Conservation (phyloP, 2,888 invertebrate species). For the Crossocerus cetratus region DNA sequence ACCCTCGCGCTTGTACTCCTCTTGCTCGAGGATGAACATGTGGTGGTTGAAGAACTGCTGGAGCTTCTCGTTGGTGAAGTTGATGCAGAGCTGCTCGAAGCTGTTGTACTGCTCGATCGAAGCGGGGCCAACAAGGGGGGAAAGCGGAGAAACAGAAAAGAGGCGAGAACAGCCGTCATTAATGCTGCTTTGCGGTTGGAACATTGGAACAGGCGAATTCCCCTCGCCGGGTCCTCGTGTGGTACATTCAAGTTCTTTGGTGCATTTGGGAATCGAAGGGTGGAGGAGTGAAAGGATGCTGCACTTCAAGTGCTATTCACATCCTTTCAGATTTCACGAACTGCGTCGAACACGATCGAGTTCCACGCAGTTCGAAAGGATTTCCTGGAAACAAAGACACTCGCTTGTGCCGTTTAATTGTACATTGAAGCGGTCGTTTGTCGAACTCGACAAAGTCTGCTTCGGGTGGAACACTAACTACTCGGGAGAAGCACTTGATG, state of each 20-base stretch:
- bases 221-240: background rate
- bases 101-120: constrained; percentile 82
- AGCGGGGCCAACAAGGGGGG: constrained; percentile 40
- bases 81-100: constrained; percentile 88
- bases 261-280: background rate
- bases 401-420: constrained; percentile 18
- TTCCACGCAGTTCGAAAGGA: background rate
- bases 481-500: constrained; percentile 8
- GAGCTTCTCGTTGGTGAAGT: constrained; percentile 88
- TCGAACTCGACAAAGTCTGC: constrained; percentile 6
- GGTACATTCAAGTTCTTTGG: background rate
- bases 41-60: constrained; percentile 90
- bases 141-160: constrained; percentile 56
- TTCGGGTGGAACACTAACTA: background rate
- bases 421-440: constrained; percentile 5
- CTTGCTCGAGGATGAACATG: constrained; percentile 89
- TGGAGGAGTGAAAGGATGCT: background rate
- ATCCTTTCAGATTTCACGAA: background rate
- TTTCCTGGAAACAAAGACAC: background rate
- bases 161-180: constrained; percentile 58
- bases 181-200: constrained; percentile 51
- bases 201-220: background rate
- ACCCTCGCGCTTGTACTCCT: constrained; percentile 86
- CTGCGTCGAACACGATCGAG: background rate
- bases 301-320: constrained; percentile 19